Conservation (phyloP, 1,140 invertebrate genomes). For the Aporrectodea caliginosa region DNA sequence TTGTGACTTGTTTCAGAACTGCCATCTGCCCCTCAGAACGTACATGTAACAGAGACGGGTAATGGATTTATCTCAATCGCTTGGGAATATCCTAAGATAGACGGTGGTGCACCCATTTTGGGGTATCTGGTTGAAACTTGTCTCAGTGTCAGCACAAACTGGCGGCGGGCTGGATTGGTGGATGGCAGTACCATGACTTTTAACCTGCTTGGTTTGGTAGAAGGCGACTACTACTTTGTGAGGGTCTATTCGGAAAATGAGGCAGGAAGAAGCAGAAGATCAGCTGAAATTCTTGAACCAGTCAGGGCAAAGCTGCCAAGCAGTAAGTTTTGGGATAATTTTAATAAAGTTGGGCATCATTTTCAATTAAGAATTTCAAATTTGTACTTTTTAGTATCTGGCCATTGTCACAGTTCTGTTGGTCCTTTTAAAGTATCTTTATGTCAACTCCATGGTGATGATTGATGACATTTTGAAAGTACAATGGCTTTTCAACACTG, state of each 20-base stretch:
- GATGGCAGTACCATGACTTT: conserved; percentile 6
- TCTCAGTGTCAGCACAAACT: conserved; percentile 58
- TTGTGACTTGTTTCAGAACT: conserved; percentile 25
- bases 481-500: no score
- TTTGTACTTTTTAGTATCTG: not conserved
- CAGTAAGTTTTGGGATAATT: not conserved
- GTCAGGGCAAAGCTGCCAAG: not conserved
- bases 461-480: not conserved
- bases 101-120: conserved; percentile 67
- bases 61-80: conserved; percentile 87
- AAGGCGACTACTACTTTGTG: conserved; percentile 3
- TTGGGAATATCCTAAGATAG: conserved; percentile 84
- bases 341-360: not conserved
- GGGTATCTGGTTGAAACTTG: conserved; percentile 84
- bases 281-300: conserved; percentile 13
- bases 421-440: not conserved
- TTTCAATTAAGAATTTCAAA: not conserved
- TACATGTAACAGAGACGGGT: conserved; percentile 75
- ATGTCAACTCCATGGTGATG: not conserved
- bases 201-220: not conserved
- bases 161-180: conserved; percentile 61
- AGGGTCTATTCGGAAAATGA: conserved; percentile 14
- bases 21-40: conserved; percentile 69
- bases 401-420: not conserved
- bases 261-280: not conserved